Evolutionary conservation across 2,888 invertebrate genomes (phyloP), one percentile per base, ranked within the genome.

Genomic region (Elysia crispata): DNA sequence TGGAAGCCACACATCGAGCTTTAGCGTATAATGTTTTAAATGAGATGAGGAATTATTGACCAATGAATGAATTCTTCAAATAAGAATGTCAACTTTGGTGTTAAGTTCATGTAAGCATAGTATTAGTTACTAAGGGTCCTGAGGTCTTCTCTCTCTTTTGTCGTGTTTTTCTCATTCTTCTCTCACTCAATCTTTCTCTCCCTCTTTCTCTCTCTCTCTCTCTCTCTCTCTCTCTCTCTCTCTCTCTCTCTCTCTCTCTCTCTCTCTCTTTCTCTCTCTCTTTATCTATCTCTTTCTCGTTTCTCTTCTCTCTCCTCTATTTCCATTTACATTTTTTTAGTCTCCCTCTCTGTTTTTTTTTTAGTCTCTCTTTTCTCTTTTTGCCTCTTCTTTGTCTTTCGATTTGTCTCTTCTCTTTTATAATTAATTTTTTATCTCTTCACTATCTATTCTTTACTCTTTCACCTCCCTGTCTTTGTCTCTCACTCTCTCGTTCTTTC

Each of bases 181-280:
- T 70, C 70, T 70, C 72, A 41, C 23, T 72, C 72, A 41, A 1
- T 72, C 23, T 72, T 6, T 72, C 72, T 72, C 49, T 72, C 72
- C 41, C 23, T 72, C 49, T 49, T 15, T 72, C 72, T 72, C 6
- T 72, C 72, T 72, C 41, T n/a, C 23, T 72, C 72, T 72, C 25
- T 72, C 72, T 72, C 49, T 50, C 49, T 72, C 11, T 41, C 49
- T 50, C 72, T 41, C 41, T 41, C 41, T 41, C 41, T 41, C 41
- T 41, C 41, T 41, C 41, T 41, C 41, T 41, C 41, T 41, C 41
- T 41, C 41, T 67, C 30, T 67, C 67, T 28, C 30, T 41, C 30
- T 30, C 67, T 41, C 41, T 41, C 41, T 41, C 41, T 41, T 11
- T 41, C 41, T 41, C 41, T 41, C 41, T 41, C n/a, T 50, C 25